Conservation (phyloP, 2,797 vertebrate genomes). For the Tinamus major region DNA sequence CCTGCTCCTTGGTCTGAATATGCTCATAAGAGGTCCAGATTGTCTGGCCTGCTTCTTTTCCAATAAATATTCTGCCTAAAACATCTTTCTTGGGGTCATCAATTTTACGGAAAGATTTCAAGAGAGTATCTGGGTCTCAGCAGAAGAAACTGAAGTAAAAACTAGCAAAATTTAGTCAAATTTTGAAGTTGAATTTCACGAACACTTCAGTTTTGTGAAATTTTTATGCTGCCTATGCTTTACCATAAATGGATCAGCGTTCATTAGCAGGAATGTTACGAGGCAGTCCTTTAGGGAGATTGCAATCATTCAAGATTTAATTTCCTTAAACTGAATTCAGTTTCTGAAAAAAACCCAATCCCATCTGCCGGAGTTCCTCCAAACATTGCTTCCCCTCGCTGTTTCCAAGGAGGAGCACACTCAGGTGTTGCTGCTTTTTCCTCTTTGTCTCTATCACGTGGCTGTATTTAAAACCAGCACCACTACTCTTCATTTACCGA, state of each 20-base stretch:
- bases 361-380: neutral
- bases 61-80: neutral
- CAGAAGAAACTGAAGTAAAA: neutral
- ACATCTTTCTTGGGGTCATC: neutral
- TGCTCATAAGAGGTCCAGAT: neutral
- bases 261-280: neutral
- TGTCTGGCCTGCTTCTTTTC: neutral
- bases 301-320: neutral
- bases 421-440: neutral
- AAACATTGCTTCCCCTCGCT: neutral
- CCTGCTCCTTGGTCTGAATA: neutral
- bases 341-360: conserved; percentile 17
- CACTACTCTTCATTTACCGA: neutral
- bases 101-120: neutral
- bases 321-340: conserved; percentile 10
- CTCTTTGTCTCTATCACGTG: neutral
- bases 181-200: neutral
- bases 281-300: neutral
- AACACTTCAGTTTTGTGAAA: neutral
- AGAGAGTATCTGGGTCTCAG: neutral
- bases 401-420: neutral
- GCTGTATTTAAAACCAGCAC: conserved; percentile 10
- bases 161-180: neutral
- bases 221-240: conserved; percentile 14
- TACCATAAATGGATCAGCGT: neutral